Evolutionary conservation across 2,888 invertebrate genomes (phyloP).

Genomic region (Drosophila subquinaria): DNA sequence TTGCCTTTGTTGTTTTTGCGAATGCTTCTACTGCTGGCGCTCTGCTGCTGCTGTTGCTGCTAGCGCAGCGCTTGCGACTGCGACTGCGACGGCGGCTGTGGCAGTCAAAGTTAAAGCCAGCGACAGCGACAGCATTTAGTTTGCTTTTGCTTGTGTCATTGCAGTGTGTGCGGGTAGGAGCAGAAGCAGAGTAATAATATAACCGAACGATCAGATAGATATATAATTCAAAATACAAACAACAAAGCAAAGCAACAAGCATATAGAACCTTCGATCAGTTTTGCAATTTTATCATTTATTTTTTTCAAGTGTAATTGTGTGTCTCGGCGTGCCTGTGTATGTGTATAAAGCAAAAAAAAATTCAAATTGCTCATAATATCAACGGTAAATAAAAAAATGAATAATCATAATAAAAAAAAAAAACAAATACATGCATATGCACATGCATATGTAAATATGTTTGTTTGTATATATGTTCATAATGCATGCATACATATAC

Average conservation of each 20-base stretch:
- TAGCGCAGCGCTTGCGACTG: conserved; percentile 25
- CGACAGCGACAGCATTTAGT: conserved; percentile 68
- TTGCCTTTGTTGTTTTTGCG: conserved; percentile 64
- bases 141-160: conserved; percentile 79
- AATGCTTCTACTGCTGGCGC: conserved; percentile 52
- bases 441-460: background rate
- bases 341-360: conserved; percentile 12
- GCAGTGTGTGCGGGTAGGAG: conserved; percentile 77
- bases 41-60: conserved; percentile 25
- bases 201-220: conserved; percentile 28
- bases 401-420: background rate
- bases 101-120: conserved; percentile 61
- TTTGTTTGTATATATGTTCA: background rate
- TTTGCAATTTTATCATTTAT: conserved; percentile 30
- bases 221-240: conserved; percentile 32
- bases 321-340: conserved; percentile 11
- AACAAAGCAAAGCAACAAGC: conserved; percentile 37
- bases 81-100: conserved; percentile 40
- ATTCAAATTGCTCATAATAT: conserved; percentile 34
- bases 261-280: conserved; percentile 21
- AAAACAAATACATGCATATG: conserved; percentile 1
- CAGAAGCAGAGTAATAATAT: conserved; percentile 43
- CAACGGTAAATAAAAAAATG: conserved; percentile 33
- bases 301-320: conserved; percentile 55
- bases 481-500: background rate